Base-by-base conservation (phyloP, 2,113 vertebrate species). In the Merops nubicus region DNA sequence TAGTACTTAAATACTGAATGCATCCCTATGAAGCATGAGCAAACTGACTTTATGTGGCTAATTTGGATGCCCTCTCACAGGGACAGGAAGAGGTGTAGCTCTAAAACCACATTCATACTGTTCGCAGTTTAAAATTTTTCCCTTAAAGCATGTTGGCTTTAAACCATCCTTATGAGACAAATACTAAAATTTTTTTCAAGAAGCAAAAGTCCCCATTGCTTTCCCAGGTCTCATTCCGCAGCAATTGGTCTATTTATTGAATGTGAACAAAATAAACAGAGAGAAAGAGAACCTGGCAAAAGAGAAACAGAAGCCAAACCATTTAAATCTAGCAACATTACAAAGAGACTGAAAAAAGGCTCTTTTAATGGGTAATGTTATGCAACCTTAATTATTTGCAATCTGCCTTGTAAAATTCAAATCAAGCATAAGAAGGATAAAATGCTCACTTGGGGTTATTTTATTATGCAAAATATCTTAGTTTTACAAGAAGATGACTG, bases 401-500 rank as follows among this genome's bases (percentile, higher is more conserved):
- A 88, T 95, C 85, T 95, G 62, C 78, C 74, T 90, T 80, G 67
- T 90, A 90, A 94, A 93, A 92, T 72, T 90, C 85, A 91, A 94
- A 94, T 88, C 65, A 85, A 90, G 85, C 74, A 93, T 33, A 23
- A 91, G 50, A 84, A 74, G 31, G 68, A 73, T 83, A 85, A 95
- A 88, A 78, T 90, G 91, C 40, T 88, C 82, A 89, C 76, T 84
- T 84, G 16, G 34, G 75, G 28, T 93, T 88, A 90, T 93, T 95
- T 90, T 88, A 92, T 82, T 79, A 93, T 88, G 40, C 78, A 89
- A 94, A 95, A 63, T 34, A 79, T 56, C 62, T 56, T 94, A 43
- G 77, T 67, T 95, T 97, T 88, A 89, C 65, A 95, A 40, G 47
- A 85, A 4, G 63, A 70, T 38, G 62, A 79, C 16, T 34, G 72